phyloP scores from a whole-genome alignment of 2,113 vertebrate species.

The Daboia siamensis region DNA sequence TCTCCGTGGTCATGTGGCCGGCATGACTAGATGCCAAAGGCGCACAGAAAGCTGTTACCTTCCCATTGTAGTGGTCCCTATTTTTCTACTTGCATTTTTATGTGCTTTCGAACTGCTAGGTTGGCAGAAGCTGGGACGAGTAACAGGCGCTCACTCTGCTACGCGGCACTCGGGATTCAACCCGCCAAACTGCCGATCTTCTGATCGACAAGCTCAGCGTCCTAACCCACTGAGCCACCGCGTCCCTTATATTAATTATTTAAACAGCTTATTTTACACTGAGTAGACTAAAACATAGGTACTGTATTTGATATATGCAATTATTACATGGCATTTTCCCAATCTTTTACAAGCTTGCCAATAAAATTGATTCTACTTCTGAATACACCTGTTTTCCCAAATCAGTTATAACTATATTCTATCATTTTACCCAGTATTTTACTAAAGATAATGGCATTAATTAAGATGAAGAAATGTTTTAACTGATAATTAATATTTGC shows the following conservation, averaged over 20 bases:
- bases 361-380: background rate
- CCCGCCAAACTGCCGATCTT: too few relatives aligned
- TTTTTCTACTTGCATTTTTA: too few relatives aligned
- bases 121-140: too few relatives aligned
- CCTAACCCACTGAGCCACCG: too few relatives aligned
- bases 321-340: background rate
- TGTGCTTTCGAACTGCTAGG: too few relatives aligned
- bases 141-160: too few relatives aligned
- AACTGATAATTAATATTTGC: background rate
- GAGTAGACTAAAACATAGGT: background rate
- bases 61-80: too few relatives aligned
- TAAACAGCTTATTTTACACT: background rate
- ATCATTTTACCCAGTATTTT: background rate
- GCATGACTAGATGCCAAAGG: too few relatives aligned
- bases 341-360: background rate
- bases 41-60: too few relatives aligned
- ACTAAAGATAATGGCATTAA: background rate
- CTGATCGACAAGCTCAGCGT: too few relatives aligned
- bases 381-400: background rate
- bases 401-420: background rate
- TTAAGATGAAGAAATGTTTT: background rate
- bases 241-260: background rate
- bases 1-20: too few relatives aligned
- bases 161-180: too few relatives aligned
- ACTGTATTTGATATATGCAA: background rate